Evolutionary conservation across 2,888 invertebrate genomes (phyloP).

Genomic region (Campoletis raptor): DNA sequence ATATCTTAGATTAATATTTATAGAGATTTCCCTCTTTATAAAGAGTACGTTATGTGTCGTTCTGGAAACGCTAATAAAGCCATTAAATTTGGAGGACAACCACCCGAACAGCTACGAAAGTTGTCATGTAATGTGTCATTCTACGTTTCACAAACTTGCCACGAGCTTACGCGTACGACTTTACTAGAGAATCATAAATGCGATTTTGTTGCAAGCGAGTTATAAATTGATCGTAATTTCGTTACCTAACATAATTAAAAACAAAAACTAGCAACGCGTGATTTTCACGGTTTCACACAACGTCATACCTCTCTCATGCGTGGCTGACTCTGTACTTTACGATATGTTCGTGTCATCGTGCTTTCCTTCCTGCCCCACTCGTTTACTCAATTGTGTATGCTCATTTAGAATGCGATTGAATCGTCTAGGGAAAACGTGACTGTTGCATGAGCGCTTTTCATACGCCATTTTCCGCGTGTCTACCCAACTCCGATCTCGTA

Average conservation of each 20-base stretch:
- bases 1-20: neutral
- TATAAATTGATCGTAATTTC: slow-evolving; percentile 78
- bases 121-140: neutral
- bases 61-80: slow-evolving; percentile 3
- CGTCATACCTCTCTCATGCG: neutral
- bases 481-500: neutral
- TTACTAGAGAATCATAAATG: slow-evolving; percentile 72
- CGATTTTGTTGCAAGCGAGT: slow-evolving; percentile 75
- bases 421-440: slow-evolving; percentile 20
- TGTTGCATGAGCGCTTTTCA: slow-evolving; percentile 20
- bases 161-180: slow-evolving; percentile 29
- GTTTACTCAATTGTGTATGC: slow-evolving; percentile 73
- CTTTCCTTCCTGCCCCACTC: slow-evolving; percentile 34
- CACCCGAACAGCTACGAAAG: neutral
- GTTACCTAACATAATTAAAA: slow-evolving; percentile 76
- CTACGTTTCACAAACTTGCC: slow-evolving; percentile 47
- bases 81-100: neutral
- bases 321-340: neutral
- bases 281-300: slow-evolving; percentile 22
- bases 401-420: slow-evolving; percentile 81
- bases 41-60: slow-evolving; percentile 3
- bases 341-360: slow-evolving; percentile 48
- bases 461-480: slow-evolving; percentile 26
- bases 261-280: slow-evolving; percentile 70
- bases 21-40: neutral